Evolutionary conservation across 2,113 vertebrate species (phyloP).

Genomic region (Tricholaema leucomelas): DNA sequence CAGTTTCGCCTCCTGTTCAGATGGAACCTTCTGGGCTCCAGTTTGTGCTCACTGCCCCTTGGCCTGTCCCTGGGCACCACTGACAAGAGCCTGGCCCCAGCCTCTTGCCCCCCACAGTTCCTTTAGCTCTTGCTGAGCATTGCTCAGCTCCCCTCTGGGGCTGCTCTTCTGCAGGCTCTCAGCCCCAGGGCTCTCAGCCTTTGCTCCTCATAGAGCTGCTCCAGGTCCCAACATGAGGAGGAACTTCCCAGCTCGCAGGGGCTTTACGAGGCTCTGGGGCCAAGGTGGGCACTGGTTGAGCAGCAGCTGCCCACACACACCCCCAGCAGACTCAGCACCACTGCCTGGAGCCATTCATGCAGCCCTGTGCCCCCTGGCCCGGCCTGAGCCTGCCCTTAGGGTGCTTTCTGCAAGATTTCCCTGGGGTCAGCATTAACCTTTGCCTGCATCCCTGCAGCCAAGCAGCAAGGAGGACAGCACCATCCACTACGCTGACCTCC

Average conservation of each 20-base stretch:
- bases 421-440: background rate
- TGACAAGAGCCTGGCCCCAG: too few relatives aligned
- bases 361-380: fast-evolving
- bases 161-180: too few relatives aligned
- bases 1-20: too few relatives aligned
- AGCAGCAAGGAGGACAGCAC: background rate
- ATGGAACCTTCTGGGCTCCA: too few relatives aligned
- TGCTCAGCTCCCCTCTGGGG: too few relatives aligned
- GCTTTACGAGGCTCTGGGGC: background rate
- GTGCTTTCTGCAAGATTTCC: background rate
- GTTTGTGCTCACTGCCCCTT: too few relatives aligned
- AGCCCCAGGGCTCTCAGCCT: background rate
- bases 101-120: too few relatives aligned
- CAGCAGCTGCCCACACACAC: background rate
- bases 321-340: background rate
- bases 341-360: fast-evolving
- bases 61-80: too few relatives aligned
- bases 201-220: background rate
- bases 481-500: slow-evolving; percentile 46
- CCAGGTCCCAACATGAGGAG: background rate
- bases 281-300: fast-evolving
- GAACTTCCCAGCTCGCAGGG: background rate
- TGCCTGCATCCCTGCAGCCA: background rate
- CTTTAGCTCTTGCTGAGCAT: too few relatives aligned
- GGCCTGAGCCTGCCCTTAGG: background rate